A percentile compares a stretch with the other conserved stretches of the same genome.
phyloP scores from a whole-genome alignment of 2,113 vertebrate genomes.

The Coturnix japonica region DNA sequence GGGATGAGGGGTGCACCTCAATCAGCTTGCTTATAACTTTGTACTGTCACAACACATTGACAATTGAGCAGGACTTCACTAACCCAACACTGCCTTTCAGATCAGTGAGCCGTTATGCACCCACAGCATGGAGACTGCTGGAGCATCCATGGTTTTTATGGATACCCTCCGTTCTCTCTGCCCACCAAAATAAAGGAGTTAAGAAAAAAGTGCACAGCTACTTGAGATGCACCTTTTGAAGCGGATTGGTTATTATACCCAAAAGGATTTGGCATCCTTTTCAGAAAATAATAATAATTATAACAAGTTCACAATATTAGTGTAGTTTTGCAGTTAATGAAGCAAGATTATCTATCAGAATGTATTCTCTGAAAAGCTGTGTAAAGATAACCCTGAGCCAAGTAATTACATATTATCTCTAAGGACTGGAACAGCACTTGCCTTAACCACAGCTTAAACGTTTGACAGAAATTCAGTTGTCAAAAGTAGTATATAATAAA shows the following conservation, averaged over 20 bases:
- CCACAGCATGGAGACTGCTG: accelerated
- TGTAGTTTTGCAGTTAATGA: background rate
- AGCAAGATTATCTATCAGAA: background rate
- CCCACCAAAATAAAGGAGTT: background rate
- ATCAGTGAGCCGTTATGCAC: accelerated
- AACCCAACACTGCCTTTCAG: background rate
- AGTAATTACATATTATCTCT: background rate
- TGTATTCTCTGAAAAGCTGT: background rate
- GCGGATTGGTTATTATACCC: background rate
- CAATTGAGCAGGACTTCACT: accelerated
- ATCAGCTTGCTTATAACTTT: background rate
- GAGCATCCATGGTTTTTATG: accelerated
- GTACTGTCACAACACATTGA: background rate
- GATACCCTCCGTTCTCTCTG: background rate
- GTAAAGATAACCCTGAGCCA: background rate
- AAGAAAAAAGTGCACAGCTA: background rate
- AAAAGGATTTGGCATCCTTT: background rate
- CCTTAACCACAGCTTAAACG: background rate
- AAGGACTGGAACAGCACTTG: background rate
- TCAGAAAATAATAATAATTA: background rate
- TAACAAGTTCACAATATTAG: background rate
- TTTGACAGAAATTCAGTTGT: background rate
- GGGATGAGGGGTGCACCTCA: accelerated
- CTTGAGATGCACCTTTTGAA: background rate
- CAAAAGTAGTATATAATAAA: background rate